Evolutionary conservation across 2,797 vertebrate genomes (phyloP).

Genomic region (Lepilemur ruficaudatus): DNA sequence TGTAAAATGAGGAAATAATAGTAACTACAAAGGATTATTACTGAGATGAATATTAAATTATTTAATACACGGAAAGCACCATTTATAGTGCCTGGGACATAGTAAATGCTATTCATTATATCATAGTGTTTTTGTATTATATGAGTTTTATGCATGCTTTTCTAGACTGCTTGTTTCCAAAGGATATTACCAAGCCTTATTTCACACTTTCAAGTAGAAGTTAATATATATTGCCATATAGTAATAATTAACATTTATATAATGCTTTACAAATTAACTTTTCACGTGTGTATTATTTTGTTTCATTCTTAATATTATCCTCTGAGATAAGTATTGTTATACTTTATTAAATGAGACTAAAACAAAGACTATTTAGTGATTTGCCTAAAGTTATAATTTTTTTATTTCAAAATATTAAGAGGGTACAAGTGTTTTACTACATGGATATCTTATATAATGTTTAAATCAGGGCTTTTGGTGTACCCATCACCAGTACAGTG

Average conservation of each 20-base stretch:
- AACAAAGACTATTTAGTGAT: not conserved
- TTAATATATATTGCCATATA: not conserved
- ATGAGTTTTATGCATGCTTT: not conserved
- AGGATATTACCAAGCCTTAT: not conserved
- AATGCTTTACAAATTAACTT: not conserved
- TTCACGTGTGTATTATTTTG: not conserved
- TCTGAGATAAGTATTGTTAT: not conserved
- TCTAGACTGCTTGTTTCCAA: not conserved
- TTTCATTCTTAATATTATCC: not conserved
- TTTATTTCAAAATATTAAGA: not conserved
- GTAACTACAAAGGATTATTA: not conserved
- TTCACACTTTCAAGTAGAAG: not conserved
- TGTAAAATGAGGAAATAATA: not conserved
- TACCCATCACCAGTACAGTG: not conserved
- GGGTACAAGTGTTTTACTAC: not conserved
- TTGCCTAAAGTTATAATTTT: not conserved
- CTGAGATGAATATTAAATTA: not conserved
- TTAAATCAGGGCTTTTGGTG: not conserved
- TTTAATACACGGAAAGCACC: not conserved
- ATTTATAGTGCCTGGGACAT: not conserved
- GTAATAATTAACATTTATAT: not conserved
- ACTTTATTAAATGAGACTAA: slow-evolving; percentile 9
- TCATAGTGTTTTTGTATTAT: not conserved
- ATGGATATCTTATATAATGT: not conserved
- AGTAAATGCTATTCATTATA: not conserved